Conservation (phyloP, 2,888 invertebrate species). For the Azorinus chamasolen region DNA sequence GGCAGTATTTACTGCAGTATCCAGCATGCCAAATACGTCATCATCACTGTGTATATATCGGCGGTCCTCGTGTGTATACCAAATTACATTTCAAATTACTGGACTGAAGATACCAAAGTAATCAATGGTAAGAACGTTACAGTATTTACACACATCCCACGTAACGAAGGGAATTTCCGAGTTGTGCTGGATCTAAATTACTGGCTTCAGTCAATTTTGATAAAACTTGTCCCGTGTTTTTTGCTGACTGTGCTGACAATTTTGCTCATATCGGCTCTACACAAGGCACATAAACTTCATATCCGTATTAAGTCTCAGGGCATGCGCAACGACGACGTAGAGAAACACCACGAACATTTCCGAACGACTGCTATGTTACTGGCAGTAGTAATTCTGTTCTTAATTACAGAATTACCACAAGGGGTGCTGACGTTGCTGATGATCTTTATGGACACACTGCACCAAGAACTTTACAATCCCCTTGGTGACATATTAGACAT, state of each 20-base stretch:
- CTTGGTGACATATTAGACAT: conserved; percentile 95
- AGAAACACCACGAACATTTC: conserved; percentile 87
- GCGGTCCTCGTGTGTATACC: conserved; percentile 94
- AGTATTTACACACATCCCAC: conserved; percentile 89
- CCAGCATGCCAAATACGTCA: conserved; percentile 93
- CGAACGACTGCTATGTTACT: conserved; percentile 96
- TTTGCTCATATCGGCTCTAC: conserved; percentile 86
- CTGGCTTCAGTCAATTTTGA: conserved; percentile 95
- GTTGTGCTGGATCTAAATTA: conserved; percentile 49
- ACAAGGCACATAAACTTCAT: conserved; percentile 83
- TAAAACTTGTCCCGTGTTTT: conserved; percentile 96
- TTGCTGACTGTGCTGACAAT: conserved; percentile 91
- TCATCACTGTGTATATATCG: conserved; percentile 93
- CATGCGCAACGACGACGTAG: conserved; percentile 81
- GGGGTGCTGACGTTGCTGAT: conserved; percentile 90
- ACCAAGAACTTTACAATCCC: conserved; percentile 89
- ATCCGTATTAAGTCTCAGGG: conserved; percentile 83
- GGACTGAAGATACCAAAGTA: conserved; percentile 86
- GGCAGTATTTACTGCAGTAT: conserved; percentile 94
- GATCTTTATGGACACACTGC: conserved; percentile 92
- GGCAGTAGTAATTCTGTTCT: conserved; percentile 94
- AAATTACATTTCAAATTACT: conserved; percentile 92
- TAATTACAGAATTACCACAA: conserved; percentile 96
- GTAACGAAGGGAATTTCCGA: conserved; percentile 86
- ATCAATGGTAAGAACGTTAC: conserved; percentile 29